phyloP scores from a whole-genome alignment of 2,113 vertebrate species.

The Chlorocebus sabaeus region DNA sequence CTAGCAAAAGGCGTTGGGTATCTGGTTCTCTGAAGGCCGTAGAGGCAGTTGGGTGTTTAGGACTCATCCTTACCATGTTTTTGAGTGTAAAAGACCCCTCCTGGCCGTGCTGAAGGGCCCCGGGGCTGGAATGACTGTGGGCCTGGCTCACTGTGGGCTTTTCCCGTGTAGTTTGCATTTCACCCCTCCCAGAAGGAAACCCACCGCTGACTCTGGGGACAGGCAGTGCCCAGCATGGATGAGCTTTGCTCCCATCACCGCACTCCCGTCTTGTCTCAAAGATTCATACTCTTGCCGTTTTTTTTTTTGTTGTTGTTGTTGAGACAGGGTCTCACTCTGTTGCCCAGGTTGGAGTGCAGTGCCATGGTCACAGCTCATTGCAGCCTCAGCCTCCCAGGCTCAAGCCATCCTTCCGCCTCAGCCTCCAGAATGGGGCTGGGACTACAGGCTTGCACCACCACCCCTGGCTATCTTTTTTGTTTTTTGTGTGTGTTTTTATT shows the following conservation, averaged over 20 bases:
- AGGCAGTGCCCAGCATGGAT: not conserved
- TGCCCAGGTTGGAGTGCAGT: too few species aligned
- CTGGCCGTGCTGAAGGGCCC: accelerated
- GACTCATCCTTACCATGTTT: too few species aligned
- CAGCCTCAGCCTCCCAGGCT: too few species aligned
- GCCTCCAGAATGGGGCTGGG: too few species aligned
- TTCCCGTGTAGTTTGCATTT: not conserved
- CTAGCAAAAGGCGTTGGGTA: not conserved
- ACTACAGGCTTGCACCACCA: too few species aligned
- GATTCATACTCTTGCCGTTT: not conserved
- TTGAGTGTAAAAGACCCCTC: not conserved
- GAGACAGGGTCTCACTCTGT: too few species aligned
- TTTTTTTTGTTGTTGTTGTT: too few species aligned
- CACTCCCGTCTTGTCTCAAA: too few species aligned
- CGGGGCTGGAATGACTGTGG: not conserved
- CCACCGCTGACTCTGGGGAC: not conserved
- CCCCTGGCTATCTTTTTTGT: too few species aligned
- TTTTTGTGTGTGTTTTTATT: too few species aligned
- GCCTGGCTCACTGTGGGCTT: not conserved
- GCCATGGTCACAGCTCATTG: too few species aligned
- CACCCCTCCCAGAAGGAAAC: not conserved
- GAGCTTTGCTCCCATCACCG: not conserved
- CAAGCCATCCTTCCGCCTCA: too few species aligned
- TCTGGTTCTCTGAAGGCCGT: accelerated
- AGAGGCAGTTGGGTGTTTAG: not conserved